Evolutionary conservation across 2,888 invertebrate species (phyloP).

Genomic region (Heliconius erato): DNA sequence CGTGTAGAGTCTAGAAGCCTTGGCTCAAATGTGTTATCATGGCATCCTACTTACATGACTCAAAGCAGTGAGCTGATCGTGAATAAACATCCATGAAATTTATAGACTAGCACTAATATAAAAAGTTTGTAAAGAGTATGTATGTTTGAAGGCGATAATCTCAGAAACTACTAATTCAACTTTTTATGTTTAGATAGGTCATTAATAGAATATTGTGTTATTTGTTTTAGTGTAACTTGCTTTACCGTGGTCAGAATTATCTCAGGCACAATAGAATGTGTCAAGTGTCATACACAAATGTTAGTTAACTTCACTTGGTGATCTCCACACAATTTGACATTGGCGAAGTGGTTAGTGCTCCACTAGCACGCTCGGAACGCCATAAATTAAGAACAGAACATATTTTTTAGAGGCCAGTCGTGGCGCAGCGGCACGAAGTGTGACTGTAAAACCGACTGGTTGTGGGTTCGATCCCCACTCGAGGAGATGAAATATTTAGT

Average conservation of each 20-base stretch:
- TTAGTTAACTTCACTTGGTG: not conserved
- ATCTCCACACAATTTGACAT: too few species aligned
- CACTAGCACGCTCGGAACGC: too few species aligned
- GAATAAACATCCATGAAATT: constrained; percentile 49
- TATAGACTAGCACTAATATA: not conserved
- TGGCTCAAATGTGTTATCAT: constrained; percentile 47
- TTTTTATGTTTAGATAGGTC: too few species aligned
- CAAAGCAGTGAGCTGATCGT: constrained; percentile 44
- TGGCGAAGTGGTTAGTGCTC: too few species aligned
- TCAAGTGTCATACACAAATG: not conserved
- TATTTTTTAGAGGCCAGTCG: too few species aligned
- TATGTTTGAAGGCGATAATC: not conserved
- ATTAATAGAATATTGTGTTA: too few species aligned
- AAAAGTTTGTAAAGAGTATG: not conserved
- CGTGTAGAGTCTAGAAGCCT: constrained; percentile 37
- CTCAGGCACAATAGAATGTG: not conserved
- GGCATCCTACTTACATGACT: constrained; percentile 43
- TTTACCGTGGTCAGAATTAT: not conserved
- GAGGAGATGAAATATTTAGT: too few species aligned
- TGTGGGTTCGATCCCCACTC: too few species aligned
- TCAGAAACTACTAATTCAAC: not conserved
- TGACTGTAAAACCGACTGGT: too few species aligned
- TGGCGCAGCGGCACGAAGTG: too few species aligned
- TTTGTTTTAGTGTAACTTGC: not conserved
- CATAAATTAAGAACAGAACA: too few species aligned